These are phyloP conservation scores for Mesocentrotus franciscanus DNA, from an alignment of 53 echinoderm and acorn worm genomes.

Conservation along the genomic window DNA sequence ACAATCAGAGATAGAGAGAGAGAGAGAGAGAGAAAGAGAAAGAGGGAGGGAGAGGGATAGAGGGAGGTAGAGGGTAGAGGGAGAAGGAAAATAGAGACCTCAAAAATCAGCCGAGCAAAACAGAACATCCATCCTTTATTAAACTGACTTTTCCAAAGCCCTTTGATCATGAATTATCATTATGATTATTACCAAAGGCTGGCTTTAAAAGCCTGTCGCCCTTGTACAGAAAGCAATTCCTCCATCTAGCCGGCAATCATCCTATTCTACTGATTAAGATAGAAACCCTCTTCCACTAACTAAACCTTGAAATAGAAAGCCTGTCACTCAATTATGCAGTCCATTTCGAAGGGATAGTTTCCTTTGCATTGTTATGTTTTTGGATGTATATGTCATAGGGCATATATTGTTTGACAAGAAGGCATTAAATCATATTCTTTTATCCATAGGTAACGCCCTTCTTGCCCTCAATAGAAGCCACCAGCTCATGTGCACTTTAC, in stretches of 20 bases:
- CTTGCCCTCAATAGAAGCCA: background rate
- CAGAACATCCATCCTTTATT: background rate
- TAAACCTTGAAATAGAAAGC: slow-evolving; percentile 21
- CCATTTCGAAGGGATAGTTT: background rate
- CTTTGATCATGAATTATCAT: slow-evolving; percentile 30
- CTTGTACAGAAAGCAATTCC: background rate
- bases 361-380: background rate
- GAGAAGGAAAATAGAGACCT: background rate
- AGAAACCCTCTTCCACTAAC: background rate
- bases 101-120: background rate
- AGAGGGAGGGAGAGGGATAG: background rate
- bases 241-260: background rate
- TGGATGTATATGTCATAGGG: background rate
- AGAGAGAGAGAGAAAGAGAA: background rate
- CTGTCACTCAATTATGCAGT: background rate
- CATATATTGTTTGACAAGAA: background rate
- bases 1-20: background rate
- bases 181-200: background rate
- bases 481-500: background rate
- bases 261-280: slow-evolving; percentile 33
- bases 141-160: slow-evolving; percentile 2
- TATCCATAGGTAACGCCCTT: too few relatives aligned
- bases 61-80: too few relatives aligned
- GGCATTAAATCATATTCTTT: too few relatives aligned
- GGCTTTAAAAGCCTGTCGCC: background rate